Evolutionary conservation across 2,113 vertebrate species (phyloP).

Genomic region (Dipodomys spectabilis): DNA sequence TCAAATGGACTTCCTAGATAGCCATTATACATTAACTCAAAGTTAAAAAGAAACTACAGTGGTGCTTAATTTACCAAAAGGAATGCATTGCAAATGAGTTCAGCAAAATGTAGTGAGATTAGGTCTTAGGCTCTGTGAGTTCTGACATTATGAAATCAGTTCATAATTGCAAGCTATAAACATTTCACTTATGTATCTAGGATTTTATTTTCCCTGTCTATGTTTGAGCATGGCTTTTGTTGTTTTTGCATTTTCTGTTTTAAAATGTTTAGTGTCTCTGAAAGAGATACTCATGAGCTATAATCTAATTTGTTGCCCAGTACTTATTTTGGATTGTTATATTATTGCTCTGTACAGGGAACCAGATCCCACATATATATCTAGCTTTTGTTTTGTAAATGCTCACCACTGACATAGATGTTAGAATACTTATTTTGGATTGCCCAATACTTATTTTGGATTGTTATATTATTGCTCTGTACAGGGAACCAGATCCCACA

Average conservation of each 20-base stretch:
- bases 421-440: too few species aligned
- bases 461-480: not conserved
- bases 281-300: not conserved
- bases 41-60: not conserved
- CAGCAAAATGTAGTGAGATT: not conserved
- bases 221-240: not conserved
- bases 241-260: slow-evolving; percentile 1
- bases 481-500: not conserved
- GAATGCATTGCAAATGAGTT: not conserved
- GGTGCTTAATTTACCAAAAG: not conserved
- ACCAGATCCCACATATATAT: not conserved
- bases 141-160: not conserved
- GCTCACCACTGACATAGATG: too few species aligned
- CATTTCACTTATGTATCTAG: not conserved
- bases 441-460: not conserved
- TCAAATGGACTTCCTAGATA: not conserved
- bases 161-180: not conserved
- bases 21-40: not conserved
- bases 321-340: not conserved
- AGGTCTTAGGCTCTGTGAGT: not conserved
- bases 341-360: not conserved
- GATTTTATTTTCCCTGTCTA: not conserved
- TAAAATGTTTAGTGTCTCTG: not conserved
- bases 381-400: too few species aligned
- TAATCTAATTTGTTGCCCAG: not conserved